A percentile compares a stretch with the other conserved stretches of the same genome.
Evolutionary conservation across 1,140 invertebrate species (phyloP).

Genomic region (Lordiphosa mommai): DNA sequence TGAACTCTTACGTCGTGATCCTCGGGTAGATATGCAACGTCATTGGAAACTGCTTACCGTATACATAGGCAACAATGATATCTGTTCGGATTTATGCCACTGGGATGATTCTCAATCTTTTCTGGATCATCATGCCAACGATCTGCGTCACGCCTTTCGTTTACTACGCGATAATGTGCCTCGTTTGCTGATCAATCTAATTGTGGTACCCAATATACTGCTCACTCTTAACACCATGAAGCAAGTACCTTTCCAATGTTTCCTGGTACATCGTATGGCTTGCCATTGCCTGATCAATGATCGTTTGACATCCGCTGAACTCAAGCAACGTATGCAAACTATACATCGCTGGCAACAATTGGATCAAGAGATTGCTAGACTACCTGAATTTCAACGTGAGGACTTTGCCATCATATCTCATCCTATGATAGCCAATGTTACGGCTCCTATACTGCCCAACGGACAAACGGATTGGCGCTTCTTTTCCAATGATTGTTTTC

Average conservation of each 20-base stretch:
- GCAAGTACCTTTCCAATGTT: conserved; percentile 73
- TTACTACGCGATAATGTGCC: conserved; percentile 66
- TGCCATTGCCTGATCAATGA: conserved; percentile 82
- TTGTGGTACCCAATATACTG: conserved; percentile 62
- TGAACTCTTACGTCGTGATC: conserved; percentile 82
- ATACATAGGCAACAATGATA: conserved; percentile 86
- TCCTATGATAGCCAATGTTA: conserved; percentile 79
- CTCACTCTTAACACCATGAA: conserved; percentile 53
- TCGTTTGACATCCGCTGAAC: conserved; percentile 30
- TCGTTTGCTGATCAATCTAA: conserved; percentile 58
- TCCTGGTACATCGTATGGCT: conserved; percentile 74
- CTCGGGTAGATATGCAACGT: conserved; percentile 82
- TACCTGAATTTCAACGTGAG: conserved; percentile 68
- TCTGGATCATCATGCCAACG: conserved; percentile 50
- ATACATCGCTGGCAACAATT: conserved; percentile 79
- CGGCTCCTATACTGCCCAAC: conserved; percentile 68
- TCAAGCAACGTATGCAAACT: conserved; percentile 49
- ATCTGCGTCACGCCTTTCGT: conserved; percentile 48
- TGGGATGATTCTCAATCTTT: conserved; percentile 29
- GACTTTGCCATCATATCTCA: conserved; percentile 84
- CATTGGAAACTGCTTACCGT: conserved; percentile 87
- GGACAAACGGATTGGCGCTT: conserved; percentile 82
- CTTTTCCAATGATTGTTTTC: conserved; percentile 87
- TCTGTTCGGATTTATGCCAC: conserved; percentile 84
- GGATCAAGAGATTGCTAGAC: conserved; percentile 71